phyloP scores from a whole-genome alignment of 1,140 invertebrate genomes.

The Schlechtendalia chinensis region DNA sequence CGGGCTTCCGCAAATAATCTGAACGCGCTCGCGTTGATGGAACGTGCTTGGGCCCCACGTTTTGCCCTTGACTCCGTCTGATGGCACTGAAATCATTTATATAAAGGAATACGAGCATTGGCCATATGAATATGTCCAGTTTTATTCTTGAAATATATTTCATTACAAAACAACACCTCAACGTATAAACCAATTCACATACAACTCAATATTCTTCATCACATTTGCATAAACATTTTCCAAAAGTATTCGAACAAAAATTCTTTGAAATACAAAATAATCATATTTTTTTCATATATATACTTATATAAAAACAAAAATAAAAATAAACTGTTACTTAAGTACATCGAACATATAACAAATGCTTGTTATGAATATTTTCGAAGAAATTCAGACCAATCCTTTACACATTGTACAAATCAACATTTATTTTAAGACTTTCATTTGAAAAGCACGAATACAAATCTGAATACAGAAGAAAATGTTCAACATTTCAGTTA shows the following conservation, averaged over 20 bases:
- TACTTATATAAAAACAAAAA: too few species aligned
- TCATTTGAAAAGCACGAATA: too few species aligned
- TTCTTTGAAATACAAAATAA: not conserved
- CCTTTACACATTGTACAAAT: too few species aligned
- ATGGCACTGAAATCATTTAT: slow-evolving; percentile 65
- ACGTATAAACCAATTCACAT: not conserved
- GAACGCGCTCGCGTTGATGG: slow-evolving; percentile 83
- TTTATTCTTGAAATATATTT: not conserved
- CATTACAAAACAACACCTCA: not conserved
- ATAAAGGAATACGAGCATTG: not conserved
- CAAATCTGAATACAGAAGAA: not conserved
- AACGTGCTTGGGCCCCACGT: slow-evolving; percentile 94
- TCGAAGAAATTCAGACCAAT: too few species aligned
- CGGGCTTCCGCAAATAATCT: slow-evolving; percentile 59
- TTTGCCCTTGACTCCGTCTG: slow-evolving; percentile 93
- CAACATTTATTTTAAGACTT: too few species aligned
- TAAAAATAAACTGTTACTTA: too few species aligned
- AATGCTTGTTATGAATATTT: too few species aligned
- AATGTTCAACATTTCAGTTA: not conserved
- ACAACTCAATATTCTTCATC: too few species aligned
- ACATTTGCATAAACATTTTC: not conserved
- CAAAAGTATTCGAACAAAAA: not conserved
- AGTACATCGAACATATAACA: too few species aligned
- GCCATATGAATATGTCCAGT: not conserved
- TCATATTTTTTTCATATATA: not conserved